phyloP scores from a whole-genome alignment of 2,888 invertebrate species.

The Cataglyphis rosenhaueri region DNA sequence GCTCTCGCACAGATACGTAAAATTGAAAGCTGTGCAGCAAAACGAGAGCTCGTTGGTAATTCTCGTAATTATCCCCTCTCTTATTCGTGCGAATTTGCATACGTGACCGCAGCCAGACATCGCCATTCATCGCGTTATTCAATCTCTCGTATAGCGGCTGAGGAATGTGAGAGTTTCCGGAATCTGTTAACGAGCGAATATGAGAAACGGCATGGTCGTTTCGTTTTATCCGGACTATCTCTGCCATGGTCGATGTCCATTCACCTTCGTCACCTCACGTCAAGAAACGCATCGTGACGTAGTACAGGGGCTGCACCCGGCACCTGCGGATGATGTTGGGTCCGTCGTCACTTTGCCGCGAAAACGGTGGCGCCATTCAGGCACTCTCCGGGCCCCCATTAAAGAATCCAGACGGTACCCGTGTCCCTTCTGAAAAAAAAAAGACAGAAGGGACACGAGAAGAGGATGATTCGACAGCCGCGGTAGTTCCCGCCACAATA shows the following conservation, averaged over 20 bases:
- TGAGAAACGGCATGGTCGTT: constrained; percentile 65
- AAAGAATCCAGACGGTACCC: constrained; percentile 57
- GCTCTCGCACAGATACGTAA: constrained; percentile 1
- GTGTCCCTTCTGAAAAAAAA: constrained; percentile 46
- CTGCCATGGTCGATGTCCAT: constrained; percentile 56
- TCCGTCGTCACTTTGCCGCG: constrained; percentile 45
- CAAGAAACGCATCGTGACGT: constrained; percentile 69
- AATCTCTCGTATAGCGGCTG: neutral
- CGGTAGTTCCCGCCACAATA: constrained; percentile 61
- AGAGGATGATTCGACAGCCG: constrained; percentile 28
- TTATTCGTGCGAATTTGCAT: constrained; percentile 36
- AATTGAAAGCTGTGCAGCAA: neutral
- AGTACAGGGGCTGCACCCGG: constrained; percentile 67
- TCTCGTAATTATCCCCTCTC: constrained; percentile 36
- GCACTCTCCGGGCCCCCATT: constrained; percentile 66
- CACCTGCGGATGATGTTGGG: constrained; percentile 36
- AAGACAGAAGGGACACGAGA: constrained; percentile 53
- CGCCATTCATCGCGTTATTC: constrained; percentile 13
- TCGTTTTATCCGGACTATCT: constrained; percentile 67
- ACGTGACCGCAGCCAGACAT: constrained; percentile 31
- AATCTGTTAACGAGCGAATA: constrained; percentile 67
- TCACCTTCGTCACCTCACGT: constrained; percentile 72
- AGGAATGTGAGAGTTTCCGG: constrained; percentile 42
- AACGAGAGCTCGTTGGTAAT: constrained; percentile 31
- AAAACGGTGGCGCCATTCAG: constrained; percentile 72